Conservation (phyloP, 2,888 invertebrate species). For the Drosophila hamatofila region DNA sequence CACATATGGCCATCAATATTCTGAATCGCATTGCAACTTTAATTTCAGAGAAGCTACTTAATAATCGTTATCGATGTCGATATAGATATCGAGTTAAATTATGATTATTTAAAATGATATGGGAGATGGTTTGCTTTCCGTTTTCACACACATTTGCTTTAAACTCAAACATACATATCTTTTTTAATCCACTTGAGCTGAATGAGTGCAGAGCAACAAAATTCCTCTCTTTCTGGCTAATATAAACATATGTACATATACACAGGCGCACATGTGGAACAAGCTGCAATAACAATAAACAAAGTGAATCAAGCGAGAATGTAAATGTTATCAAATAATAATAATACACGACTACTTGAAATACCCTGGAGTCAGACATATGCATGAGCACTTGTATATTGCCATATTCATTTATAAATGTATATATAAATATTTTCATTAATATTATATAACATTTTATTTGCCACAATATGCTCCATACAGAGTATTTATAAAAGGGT, state of each 20-base stretch:
- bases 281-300: constrained; percentile 59
- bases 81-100: background rate
- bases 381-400: background rate
- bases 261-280: constrained; percentile 56
- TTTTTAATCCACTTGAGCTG: background rate
- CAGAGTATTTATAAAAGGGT: constrained; percentile 6
- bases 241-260: background rate
- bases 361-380: constrained; percentile 20
- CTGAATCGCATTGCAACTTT: background rate
- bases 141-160: background rate
- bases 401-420: background rate
- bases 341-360: background rate
- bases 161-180: background rate
- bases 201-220: background rate
- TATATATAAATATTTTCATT: background rate
- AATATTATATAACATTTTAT: background rate
- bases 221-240: background rate
- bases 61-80: background rate
- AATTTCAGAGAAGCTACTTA: background rate
- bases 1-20: background rate
- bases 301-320: constrained; percentile 43
- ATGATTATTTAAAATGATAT: background rate
- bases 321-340: background rate
- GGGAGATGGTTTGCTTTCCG: background rate
- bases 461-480: background rate